phyloP scores from a whole-genome alignment of 2,797 vertebrate species.

The Gambelia wislizenii region DNA sequence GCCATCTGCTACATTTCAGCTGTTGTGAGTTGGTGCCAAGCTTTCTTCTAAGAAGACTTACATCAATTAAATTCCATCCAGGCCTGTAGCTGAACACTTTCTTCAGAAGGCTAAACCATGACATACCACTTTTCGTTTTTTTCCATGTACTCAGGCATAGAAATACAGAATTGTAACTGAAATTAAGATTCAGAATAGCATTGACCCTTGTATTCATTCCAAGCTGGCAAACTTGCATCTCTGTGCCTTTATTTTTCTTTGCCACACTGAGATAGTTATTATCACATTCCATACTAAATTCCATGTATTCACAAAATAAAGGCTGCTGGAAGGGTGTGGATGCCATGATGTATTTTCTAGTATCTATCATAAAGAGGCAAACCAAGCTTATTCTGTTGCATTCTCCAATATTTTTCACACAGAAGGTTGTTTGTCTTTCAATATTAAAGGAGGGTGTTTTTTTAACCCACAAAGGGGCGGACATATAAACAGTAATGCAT shows the following conservation, averaged over 20 bases:
- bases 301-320: conserved; percentile 1
- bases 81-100: conserved; percentile 49
- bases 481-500: neutral
- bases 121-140: conserved; percentile 33
- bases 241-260: neutral
- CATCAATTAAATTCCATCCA: conserved; percentile 69
- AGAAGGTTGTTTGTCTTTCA: conserved; percentile 11
- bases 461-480: neutral
- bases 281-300: conserved; percentile 29
- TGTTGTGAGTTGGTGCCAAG: conserved; percentile 74
- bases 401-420: neutral
- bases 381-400: neutral
- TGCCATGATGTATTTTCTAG: conserved; percentile 15
- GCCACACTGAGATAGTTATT: conserved; percentile 14
- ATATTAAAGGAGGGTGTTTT: neutral
- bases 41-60: conserved; percentile 64
- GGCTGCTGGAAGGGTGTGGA: conserved; percentile 23
- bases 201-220: conserved; percentile 44
- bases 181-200: conserved; percentile 41
- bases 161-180: conserved; percentile 48
- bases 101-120: conserved; percentile 47
- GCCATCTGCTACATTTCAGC: conserved; percentile 78
- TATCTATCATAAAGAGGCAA: conserved; percentile 34
- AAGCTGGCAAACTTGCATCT: conserved; percentile 33
- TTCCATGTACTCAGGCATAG: conserved; percentile 1